phyloP scores from a whole-genome alignment of 2,797 vertebrate species.

The Eupleurogrammus muticus region DNA sequence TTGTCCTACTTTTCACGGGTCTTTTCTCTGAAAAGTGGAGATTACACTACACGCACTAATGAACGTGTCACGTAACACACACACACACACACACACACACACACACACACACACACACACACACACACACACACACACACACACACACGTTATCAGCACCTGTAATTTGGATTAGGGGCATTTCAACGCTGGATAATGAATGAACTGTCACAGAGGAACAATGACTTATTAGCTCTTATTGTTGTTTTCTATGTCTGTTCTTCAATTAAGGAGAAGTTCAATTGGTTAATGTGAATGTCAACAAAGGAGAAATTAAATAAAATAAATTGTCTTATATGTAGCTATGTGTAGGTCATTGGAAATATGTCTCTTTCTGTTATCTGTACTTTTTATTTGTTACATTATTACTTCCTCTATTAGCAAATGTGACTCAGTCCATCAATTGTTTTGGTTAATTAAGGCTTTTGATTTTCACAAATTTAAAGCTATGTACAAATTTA shows the following conservation, averaged over 20 bases:
- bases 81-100: too few relatives aligned
- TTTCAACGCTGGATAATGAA: slow-evolving; percentile 23
- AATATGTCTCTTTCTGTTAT: not conserved
- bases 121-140: too few relatives aligned
- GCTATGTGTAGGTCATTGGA: not conserved
- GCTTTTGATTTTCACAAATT: not conserved
- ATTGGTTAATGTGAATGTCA: too few relatives aligned
- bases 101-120: too few relatives aligned
- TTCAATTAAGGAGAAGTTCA: not conserved
- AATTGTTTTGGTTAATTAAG: slow-evolving; percentile 14
- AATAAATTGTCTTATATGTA: too few relatives aligned
- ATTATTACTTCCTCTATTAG: not conserved
- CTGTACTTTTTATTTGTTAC: not conserved
- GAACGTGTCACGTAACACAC: slow-evolving; percentile 18
- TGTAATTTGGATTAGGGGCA: slow-evolving; percentile 18
- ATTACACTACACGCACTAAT: slow-evolving; percentile 26
- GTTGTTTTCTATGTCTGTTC: not conserved
- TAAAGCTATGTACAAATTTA: slow-evolving; percentile 3
- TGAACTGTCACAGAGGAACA: slow-evolving; percentile 18
- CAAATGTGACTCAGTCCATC: not conserved
- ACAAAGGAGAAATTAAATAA: too few relatives aligned
- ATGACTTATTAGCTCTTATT: slow-evolving; percentile 4
- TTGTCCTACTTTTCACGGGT: slow-evolving; percentile 21
- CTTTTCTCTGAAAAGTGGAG: slow-evolving; percentile 30
- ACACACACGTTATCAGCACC: slow-evolving; percentile 25